These are phyloP conservation scores for Seira musarum DNA, from an alignment of 2,888 invertebrate genomes.

Conservation along the genomic window DNA sequence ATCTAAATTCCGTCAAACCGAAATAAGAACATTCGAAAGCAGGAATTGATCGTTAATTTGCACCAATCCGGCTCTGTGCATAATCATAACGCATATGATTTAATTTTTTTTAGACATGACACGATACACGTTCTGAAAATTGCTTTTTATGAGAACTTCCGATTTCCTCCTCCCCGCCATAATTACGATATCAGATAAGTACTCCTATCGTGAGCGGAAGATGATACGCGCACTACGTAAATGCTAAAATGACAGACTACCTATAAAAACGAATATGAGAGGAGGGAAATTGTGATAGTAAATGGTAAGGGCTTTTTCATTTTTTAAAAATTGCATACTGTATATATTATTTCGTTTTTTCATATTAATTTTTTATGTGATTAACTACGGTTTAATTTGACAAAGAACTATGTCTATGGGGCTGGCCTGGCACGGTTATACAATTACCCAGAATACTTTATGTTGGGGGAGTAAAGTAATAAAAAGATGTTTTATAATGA, in stretches of 20 bases:
- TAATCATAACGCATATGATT: constrained; percentile 7
- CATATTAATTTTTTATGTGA: constrained; percentile 19
- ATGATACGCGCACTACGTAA: not conserved
- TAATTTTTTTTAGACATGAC: not conserved
- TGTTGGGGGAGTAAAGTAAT: not conserved
- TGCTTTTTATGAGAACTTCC: constrained; percentile 41
- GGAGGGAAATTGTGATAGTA: too few species aligned
- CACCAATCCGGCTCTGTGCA: not conserved
- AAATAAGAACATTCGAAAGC: too few species aligned
- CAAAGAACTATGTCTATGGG: constrained; percentile 18
- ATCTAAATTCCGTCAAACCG: too few species aligned
- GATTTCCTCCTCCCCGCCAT: constrained; percentile 17
- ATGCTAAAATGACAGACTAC: not conserved
- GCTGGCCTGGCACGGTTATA: not conserved
- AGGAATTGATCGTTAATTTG: too few species aligned
- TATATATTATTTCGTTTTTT: not conserved
- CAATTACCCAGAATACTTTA: not conserved
- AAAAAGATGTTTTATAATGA: not conserved
- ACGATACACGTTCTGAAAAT: constrained; percentile 13
- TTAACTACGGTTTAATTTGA: constrained; percentile 32
- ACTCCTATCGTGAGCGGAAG: constrained; percentile 27
- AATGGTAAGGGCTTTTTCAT: too few species aligned
- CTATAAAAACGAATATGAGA: not conserved
- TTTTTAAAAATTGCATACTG: not conserved
- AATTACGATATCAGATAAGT: constrained; percentile 18